phyloP scores from a whole-genome alignment of 2,888 invertebrate species.

The Lottia gigantea region DNA sequence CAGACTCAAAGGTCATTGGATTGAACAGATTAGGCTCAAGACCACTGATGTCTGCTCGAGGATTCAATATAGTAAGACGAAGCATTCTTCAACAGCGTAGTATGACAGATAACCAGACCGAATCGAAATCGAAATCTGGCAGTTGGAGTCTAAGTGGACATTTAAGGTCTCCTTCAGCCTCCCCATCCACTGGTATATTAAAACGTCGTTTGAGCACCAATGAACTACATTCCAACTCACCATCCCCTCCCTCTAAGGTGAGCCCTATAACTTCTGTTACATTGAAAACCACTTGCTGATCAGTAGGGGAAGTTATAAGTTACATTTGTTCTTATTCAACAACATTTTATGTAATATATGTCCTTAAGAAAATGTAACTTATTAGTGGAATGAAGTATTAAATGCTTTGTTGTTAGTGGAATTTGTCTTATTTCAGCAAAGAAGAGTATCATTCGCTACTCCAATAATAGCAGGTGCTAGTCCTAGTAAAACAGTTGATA shows the following conservation, averaged over 20 bases:
- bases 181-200: conserved; percentile 63
- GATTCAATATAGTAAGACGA: conserved; percentile 21
- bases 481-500: conserved; percentile 20
- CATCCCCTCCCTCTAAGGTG: conserved; percentile 60
- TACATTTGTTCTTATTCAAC: no score
- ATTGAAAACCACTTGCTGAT: no score
- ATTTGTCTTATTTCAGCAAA: conserved; percentile 45
- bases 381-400: no score
- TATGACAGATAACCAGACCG: neutral
- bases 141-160: conserved; percentile 20
- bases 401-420: no score
- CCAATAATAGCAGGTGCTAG: conserved; percentile 43
- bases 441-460: conserved; percentile 64
- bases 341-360: no score
- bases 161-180: conserved; percentile 58
- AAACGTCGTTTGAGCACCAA: conserved; percentile 50
- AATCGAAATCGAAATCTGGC: neutral
- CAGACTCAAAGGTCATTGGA: conserved; percentile 21
- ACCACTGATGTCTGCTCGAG: conserved; percentile 13
- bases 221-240: conserved; percentile 39
- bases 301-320: no score
- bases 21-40: conserved; percentile 10
- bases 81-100: conserved; percentile 21
- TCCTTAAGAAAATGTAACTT: no score
- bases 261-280: conserved; percentile 3